A percentile compares a stretch with the other conserved stretches of the same genome.
phyloP scores from a whole-genome alignment of 2,113 vertebrate species.

The Edolisoma coerulescens region DNA sequence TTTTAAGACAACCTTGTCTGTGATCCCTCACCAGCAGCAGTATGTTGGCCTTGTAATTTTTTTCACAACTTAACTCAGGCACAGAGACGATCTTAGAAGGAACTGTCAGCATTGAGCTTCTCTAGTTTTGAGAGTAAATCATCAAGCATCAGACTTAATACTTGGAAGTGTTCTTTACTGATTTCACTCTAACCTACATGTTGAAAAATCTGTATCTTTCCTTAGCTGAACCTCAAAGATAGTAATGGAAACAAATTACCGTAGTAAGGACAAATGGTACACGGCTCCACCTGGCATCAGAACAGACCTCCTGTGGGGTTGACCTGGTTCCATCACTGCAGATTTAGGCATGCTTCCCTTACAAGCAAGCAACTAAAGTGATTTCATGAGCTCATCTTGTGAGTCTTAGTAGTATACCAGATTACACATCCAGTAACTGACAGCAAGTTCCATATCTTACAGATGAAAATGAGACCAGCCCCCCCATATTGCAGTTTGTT shows the following conservation, averaged over 20 bases:
- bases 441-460: fast-evolving
- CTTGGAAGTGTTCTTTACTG: background rate
- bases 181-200: background rate
- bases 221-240: background rate
- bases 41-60: background rate
- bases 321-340: conserved; percentile 19
- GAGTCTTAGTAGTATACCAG: background rate
- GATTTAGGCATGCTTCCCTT: background rate
- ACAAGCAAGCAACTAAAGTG: background rate
- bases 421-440: background rate
- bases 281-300: background rate
- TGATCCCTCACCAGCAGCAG: background rate
- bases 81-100: background rate
- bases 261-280: background rate
- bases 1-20: conserved; percentile 4
- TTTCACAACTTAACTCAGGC: background rate
- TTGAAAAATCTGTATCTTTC: background rate
- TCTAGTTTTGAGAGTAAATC: background rate
- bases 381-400: background rate
- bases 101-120: background rate
- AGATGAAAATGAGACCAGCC: background rate
- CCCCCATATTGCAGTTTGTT: background rate
- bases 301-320: background rate
- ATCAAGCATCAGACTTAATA: background rate
- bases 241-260: background rate